phyloP scores from a whole-genome alignment of 2,113 vertebrate species.

The Salvelinus alpinus region DNA sequence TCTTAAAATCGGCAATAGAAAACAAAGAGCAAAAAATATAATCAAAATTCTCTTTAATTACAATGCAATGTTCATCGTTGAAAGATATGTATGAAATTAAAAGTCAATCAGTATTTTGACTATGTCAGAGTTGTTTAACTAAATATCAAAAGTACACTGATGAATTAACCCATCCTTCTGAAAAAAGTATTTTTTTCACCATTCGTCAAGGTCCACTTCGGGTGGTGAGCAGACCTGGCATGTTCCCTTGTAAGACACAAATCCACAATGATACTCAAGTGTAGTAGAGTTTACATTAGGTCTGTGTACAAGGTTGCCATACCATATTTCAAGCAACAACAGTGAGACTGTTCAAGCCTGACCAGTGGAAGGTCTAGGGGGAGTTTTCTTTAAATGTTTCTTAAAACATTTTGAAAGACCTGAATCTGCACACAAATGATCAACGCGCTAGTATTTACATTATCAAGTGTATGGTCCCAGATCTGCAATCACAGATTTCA shows the following conservation, averaged over 20 bases:
- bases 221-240: background rate
- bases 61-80: conserved; percentile 7
- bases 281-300: conserved; percentile 10
- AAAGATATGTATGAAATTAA: conserved; percentile 40
- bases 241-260: conserved; percentile 11
- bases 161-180: background rate
- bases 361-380: conserved; percentile 5
- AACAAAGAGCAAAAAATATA: conserved; percentile 13
- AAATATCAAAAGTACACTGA: conserved; percentile 14
- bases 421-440: conserved; percentile 42
- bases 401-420: conserved; percentile 20
- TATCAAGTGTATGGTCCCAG: conserved; percentile 14
- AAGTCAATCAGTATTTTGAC: conserved; percentile 16
- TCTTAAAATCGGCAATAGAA: conserved; percentile 13
- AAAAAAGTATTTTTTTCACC: conserved; percentile 9
- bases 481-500: conserved; percentile 21
- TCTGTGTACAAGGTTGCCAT: conserved; percentile 15
- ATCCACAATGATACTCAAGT: background rate
- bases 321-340: background rate
- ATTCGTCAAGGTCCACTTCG: conserved; percentile 2
- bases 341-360: conserved; percentile 29
- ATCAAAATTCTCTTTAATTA: conserved; percentile 31
- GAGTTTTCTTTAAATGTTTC: conserved; percentile 29
- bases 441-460: conserved; percentile 52
- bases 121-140: conserved; percentile 6